Percentiles rank a stretch among this genome's conserved stretches.
phyloP scores from a whole-genome alignment of 2,888 invertebrate species.

The Rhabditoides inermis region DNA sequence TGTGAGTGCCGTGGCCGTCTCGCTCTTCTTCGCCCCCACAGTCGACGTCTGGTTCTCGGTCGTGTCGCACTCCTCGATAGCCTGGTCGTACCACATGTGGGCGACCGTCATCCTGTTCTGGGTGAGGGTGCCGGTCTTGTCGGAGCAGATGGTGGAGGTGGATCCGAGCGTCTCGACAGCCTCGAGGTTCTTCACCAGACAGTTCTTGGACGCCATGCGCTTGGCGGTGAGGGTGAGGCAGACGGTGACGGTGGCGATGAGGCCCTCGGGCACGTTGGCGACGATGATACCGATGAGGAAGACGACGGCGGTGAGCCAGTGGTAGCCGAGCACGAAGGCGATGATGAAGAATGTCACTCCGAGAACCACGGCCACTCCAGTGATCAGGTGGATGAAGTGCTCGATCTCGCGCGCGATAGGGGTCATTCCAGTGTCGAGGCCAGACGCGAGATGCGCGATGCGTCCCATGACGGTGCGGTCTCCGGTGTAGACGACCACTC shows the following conservation, averaged over 20 bases:
- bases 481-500: slow-evolving; percentile 58
- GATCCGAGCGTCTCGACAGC: slow-evolving; percentile 76
- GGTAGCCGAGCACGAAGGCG: slow-evolving; percentile 90
- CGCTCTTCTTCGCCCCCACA: slow-evolving; percentile 56
- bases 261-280: slow-evolving; percentile 93
- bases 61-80: slow-evolving; percentile 96
- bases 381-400: slow-evolving; percentile 60
- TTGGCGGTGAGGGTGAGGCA: slow-evolving; percentile 96
- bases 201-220: slow-evolving; percentile 90
- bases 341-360: slow-evolving; percentile 93
- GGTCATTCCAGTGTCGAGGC: slow-evolving; percentile 88
- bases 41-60: slow-evolving; percentile 84
- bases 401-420: slow-evolving; percentile 98
- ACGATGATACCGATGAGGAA: slow-evolving; percentile 97
- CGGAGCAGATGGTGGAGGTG: slow-evolving; percentile 72
- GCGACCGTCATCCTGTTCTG: slow-evolving; percentile 99
- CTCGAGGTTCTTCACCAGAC: slow-evolving; percentile 71
- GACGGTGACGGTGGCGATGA: slow-evolving; percentile 94
- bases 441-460: slow-evolving; percentile 67
- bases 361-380: slow-evolving; percentile 52
- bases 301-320: slow-evolving; percentile 90
- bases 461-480: slow-evolving; percentile 61
- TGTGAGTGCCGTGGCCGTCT: slow-evolving; percentile 63
- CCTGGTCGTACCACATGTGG: slow-evolving; percentile 74
- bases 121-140: slow-evolving; percentile 75